Conservation (phyloP, 2,888 invertebrate species). For the Fragum fragum region DNA sequence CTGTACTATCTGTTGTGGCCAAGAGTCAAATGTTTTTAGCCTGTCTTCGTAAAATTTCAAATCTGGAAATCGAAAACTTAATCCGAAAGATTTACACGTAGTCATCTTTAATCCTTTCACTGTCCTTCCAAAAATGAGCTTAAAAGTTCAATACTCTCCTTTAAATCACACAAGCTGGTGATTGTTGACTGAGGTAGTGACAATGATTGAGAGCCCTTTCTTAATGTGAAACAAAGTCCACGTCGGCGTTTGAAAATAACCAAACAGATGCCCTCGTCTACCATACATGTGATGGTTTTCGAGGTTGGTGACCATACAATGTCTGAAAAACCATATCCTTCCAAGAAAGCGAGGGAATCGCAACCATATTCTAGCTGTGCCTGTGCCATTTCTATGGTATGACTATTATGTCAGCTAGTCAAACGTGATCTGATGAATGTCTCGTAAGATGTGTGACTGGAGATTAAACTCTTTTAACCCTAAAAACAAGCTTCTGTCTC, state of each 20-base stretch:
- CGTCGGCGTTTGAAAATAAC: constrained; percentile 18
- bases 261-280: constrained; percentile 21
- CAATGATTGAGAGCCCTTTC: constrained; percentile 27
- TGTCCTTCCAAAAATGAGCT: constrained; percentile 45
- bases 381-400: constrained; percentile 32
- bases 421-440: neutral
- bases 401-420: neutral
- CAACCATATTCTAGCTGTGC: constrained; percentile 30
- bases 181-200: constrained; percentile 1
- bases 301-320: constrained; percentile 32
- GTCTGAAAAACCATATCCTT: constrained; percentile 21
- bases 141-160: constrained; percentile 38
- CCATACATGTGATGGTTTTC: constrained; percentile 15
- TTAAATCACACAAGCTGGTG: constrained; percentile 42
- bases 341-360: constrained; percentile 12
- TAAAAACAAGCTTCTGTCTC: neutral
- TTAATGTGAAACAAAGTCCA: constrained; percentile 12
- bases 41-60: constrained; percentile 21
- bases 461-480: neutral
- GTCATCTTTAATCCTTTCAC: neutral
- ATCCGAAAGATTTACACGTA: neutral
- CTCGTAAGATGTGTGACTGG: neutral
- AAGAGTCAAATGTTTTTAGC: constrained; percentile 27
- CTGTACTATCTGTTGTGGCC: constrained; percentile 37
- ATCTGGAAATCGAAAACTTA: constrained; percentile 31